A percentile compares a stretch with the other conserved stretches of the same genome.
phyloP scores from a whole-genome alignment of 2,113 vertebrate genomes.

The Peromyscus leucopus region DNA sequence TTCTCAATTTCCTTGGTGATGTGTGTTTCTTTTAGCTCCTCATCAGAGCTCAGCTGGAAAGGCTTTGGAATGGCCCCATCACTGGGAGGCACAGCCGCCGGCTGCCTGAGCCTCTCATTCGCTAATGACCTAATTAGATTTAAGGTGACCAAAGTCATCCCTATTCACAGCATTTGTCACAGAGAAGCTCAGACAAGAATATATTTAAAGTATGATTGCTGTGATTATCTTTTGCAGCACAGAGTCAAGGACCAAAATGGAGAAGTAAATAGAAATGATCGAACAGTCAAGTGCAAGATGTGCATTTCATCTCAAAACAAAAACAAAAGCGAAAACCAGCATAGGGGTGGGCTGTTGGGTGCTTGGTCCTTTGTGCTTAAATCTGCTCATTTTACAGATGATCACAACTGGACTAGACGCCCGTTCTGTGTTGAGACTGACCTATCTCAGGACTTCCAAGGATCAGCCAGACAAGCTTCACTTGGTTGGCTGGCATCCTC shows the following conservation, averaged over 20 bases:
- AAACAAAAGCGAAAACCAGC: neutral
- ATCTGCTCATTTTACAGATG: neutral
- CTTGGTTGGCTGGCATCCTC: too few species aligned
- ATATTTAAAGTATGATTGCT: neutral
- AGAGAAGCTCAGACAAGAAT: constrained; percentile 1
- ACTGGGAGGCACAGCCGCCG: neutral
- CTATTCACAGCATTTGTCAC: neutral
- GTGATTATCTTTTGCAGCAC: neutral
- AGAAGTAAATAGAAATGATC: constrained; percentile 2
- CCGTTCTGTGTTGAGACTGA: neutral
- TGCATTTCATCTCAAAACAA: neutral
- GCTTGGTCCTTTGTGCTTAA: constrained; percentile 1
- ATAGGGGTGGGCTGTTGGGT: neutral
- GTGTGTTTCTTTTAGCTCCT: neutral
- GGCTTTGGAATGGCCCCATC: rapidly evolving
- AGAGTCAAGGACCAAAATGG: neutral
- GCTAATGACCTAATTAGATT: constrained; percentile 14
- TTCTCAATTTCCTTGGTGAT: neutral
- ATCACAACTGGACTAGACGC: neutral
- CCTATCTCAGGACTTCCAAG: neutral
- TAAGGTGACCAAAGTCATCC: neutral
- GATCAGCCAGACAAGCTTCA: neutral
- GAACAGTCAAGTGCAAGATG: neutral
- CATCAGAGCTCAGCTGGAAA: neutral
- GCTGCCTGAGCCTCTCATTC: neutral